A percentile compares a stretch with the other conserved stretches of the same genome.
phyloP scores from a whole-genome alignment of 1,140 invertebrate genomes.

The Idris sp. region DNA sequence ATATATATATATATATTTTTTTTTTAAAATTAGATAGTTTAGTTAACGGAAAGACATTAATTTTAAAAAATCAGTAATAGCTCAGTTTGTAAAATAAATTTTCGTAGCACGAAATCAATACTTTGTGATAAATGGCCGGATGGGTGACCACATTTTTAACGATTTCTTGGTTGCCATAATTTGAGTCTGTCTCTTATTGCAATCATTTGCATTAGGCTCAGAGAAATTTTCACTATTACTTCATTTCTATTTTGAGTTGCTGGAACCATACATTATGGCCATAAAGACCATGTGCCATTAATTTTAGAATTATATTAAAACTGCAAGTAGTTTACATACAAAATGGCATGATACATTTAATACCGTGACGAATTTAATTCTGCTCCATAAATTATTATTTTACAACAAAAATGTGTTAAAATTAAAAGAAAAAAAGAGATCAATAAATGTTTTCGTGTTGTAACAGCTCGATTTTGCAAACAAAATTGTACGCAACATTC shows the following conservation, averaged over 20 bases:
- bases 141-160: slow-evolving; percentile 36
- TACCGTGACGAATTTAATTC: too few relatives aligned
- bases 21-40: neutral
- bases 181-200: slow-evolving; percentile 38
- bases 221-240: slow-evolving; percentile 39
- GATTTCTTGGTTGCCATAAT: slow-evolving; percentile 41
- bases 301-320: slow-evolving; percentile 17
- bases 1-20: too few relatives aligned
- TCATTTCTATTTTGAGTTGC: slow-evolving; percentile 43
- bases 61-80: slow-evolving; percentile 14
- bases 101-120: slow-evolving; percentile 35
- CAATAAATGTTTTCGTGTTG: too few relatives aligned
- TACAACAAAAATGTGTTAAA: too few relatives aligned
- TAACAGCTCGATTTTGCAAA: too few relatives aligned
- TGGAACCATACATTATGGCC: slow-evolving; percentile 13
- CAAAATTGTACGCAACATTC: too few relatives aligned
- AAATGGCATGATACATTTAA: too few relatives aligned
- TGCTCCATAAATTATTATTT: too few relatives aligned
- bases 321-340: too few relatives aligned
- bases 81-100: slow-evolving; percentile 10
- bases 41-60: neutral
- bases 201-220: slow-evolving; percentile 24
- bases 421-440: too few relatives aligned
- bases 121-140: slow-evolving; percentile 32
- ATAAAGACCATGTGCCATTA: slow-evolving; percentile 15